Evolutionary conservation across 2,888 invertebrate species (phyloP), one percentile per base, ranked within the genome.

Genomic region (Tenthredo notha): DNA sequence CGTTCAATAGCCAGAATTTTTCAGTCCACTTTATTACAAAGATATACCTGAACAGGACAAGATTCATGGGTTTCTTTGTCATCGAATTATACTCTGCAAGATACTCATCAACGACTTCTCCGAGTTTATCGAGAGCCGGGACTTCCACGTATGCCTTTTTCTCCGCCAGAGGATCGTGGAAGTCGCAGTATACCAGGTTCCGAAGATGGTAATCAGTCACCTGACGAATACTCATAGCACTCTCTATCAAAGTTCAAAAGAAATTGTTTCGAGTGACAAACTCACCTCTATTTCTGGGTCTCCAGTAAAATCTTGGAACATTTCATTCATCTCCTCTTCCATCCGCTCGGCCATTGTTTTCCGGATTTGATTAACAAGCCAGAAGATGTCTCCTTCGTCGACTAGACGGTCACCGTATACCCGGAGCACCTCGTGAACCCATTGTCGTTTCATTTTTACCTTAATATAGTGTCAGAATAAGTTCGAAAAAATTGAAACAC

Each of bases 1-100:
- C 50, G 18, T 18, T 6, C n/a, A n/a, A 5, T 50, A n/a, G 54
- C 54, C 7, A 54, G 7, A 7, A 54, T 54, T n/a, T 7, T 50
- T n/a, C n/a, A 74, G 40, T 21, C 5, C 61, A 33, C 40, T 21
- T 15, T 2, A 72, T 40, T 2, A 5, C n/a, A 33, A 70, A 7
- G 37, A 50, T 25, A 10, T 72, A 97, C 96, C 96, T 96, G 94
- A 98, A 98, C 50, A 99, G 94, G 5, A 99, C 98, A 84, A 99
- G 95, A 93, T 98, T 97, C 98, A 99, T 98, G 0, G 98, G 98
- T 91, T 98, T 98, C 93, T 98, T 98, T 9, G 98, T 97, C 96
- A 98, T 98, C 89, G 98, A 98, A 93, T 99, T 99, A 92, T 96
- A 98, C 92, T 99, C 99, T 0, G 96, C 96, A 18, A 99, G 94